Conservation (phyloP, 2,888 invertebrate species). For the Cantharis nigra region DNA sequence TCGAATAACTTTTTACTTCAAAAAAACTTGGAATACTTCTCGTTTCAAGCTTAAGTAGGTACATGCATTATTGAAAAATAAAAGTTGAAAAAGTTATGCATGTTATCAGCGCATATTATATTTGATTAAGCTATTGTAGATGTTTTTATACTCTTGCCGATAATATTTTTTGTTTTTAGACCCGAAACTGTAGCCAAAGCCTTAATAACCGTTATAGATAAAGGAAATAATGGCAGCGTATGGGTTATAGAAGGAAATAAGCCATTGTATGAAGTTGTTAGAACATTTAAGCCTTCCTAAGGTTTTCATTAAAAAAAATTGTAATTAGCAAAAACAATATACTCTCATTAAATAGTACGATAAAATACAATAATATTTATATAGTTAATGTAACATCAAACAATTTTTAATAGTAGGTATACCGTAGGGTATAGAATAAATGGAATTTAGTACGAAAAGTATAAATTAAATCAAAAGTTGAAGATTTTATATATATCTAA, state of each 20-base stretch:
- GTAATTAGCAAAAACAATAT: background rate
- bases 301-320: background rate
- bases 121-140: background rate
- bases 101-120: background rate
- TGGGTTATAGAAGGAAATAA: conserved; percentile 59
- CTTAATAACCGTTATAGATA: conserved; percentile 49
- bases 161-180: conserved; percentile 8
- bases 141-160: background rate
- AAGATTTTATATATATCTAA: background rate
- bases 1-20: background rate
- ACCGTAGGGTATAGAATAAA: background rate
- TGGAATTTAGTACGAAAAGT: background rate
- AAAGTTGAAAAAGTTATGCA: background rate
- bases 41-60: background rate
- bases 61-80: background rate
- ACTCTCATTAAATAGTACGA: background rate
- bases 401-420: background rate
- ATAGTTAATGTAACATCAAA: background rate
- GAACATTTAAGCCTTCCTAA: conserved; percentile 13
- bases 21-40: background rate
- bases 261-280: conserved; percentile 49
- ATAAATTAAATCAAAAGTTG: background rate
- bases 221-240: conserved; percentile 58
- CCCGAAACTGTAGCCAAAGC: conserved; percentile 45
- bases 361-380: background rate